Evolutionary conservation across 2,113 vertebrate species (phyloP).

Genomic region (Solenodon paradoxus): DNA sequence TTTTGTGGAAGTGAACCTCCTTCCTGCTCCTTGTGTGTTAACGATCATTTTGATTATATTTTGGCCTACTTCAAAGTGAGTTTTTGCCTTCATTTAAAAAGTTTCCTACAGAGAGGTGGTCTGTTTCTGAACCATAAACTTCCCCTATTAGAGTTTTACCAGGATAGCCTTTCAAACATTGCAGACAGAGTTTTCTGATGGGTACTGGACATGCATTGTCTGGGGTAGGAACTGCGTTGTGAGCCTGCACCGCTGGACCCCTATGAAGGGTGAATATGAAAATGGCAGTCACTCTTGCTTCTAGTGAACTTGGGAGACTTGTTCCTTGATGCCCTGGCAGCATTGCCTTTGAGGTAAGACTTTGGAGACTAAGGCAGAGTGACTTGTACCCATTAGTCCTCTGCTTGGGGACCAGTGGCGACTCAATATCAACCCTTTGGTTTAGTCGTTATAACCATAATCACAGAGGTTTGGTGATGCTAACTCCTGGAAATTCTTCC

Average conservation of each 20-base stretch:
- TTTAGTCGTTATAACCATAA: background rate
- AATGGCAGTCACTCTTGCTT: background rate
- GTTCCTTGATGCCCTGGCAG: background rate
- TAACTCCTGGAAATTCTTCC: background rate
- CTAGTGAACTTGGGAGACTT: background rate
- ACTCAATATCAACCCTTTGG: background rate
- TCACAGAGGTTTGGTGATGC: background rate
- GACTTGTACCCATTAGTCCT: background rate
- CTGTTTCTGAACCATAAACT: background rate
- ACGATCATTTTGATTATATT: background rate
- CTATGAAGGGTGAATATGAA: background rate
- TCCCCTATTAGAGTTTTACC: background rate
- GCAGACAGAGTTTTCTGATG: background rate
- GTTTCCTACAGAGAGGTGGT: background rate
- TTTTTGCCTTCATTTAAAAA: background rate
- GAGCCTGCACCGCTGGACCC: too few species aligned
- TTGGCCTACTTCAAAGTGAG: background rate
- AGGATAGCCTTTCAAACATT: background rate
- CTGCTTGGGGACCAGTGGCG: background rate
- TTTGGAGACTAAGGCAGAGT: background rate
- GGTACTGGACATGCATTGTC: background rate
- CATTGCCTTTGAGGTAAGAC: background rate
- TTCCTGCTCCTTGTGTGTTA: background rate
- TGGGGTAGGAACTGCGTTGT: rapidly evolving
- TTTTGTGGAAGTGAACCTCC: background rate